Evolutionary conservation across 2,888 invertebrate species (phyloP).

Genomic region (Tineola bisselliella): DNA sequence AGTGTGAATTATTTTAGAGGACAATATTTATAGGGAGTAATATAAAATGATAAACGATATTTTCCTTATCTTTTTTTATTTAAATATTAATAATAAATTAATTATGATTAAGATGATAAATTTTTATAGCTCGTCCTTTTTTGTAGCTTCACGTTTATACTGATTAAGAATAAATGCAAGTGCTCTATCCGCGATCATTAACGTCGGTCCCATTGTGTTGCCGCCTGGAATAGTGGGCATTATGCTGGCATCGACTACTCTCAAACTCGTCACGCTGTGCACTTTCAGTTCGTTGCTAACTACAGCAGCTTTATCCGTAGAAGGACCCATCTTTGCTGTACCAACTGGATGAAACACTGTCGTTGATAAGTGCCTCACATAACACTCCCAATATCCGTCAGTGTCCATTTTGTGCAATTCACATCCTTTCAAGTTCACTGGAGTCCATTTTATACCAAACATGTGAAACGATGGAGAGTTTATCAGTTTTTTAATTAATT

Average conservation of each 20-base stretch:
- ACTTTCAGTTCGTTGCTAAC: constrained; percentile 60
- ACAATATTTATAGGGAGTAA: too few species aligned
- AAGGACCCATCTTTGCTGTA: constrained; percentile 74
- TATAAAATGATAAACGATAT: too few species aligned
- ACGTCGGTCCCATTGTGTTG: constrained; percentile 66
- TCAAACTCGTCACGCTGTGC: constrained; percentile 59
- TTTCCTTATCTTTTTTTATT: too few species aligned
- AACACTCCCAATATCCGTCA: constrained; percentile 67
- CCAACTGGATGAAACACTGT: constrained; percentile 75
- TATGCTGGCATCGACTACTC: constrained; percentile 60
- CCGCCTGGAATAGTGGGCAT: constrained; percentile 65
- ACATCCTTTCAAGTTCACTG: constrained; percentile 39
- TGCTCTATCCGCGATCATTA: constrained; percentile 61
- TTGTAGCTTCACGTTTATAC: constrained; percentile 18
- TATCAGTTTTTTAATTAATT: constrained; percentile 38
- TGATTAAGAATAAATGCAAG: constrained; percentile 46
- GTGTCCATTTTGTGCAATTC: constrained; percentile 28
- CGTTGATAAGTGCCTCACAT: constrained; percentile 58
- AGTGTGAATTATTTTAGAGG: too few species aligned
- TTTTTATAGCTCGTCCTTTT: constrained; percentile 27
- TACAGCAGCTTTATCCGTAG: constrained; percentile 48
- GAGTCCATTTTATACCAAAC: constrained; percentile 33
- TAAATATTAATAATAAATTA: not conserved
- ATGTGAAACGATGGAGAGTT: constrained; percentile 42
- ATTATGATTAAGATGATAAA: not conserved